Evolutionary conservation across 2,113 vertebrate species (phyloP), one percentile per base, ranked within the genome.

Genomic region (Lota lota): DNA sequence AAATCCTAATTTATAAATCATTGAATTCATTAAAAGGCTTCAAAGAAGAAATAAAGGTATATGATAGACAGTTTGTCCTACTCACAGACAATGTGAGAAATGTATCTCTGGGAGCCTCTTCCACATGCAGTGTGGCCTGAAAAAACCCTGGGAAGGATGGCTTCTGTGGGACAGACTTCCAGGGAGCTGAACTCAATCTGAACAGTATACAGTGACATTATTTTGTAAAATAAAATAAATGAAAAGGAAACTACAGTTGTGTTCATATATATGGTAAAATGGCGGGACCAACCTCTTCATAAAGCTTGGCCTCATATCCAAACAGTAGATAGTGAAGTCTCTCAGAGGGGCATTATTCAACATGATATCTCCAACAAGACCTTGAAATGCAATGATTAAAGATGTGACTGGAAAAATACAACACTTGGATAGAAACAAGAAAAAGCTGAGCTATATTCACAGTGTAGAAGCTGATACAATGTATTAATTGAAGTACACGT

Each of bases 41-140:
- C 40, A 47, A 12, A 47, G 10, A 47, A 14, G 12, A 47, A 47
- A 47, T 47, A 10, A 47, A 47, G 40, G 40, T 47, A 2, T 47
- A 47, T 47, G 40, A 33, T 33, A 33, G 28, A 14, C 40, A 47
- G 10, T 1, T 15, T 22, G 15, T 19, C 33, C 14, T 61, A 70
- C 77, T 81, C 16, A 94, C 96, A 91, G 92, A 90, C 1, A 96
- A 90, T 76, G 88, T 95, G 75, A 98, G 5, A 81, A 95, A 97
- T 8, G 94, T 97, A 83, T 98, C 96, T 64, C 70, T 89, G 0
- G 94, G 93, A 73, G 89, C 62, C 1, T 85, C 81, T 5, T 88
- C 84, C 51, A 95, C 85, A 28, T 79, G 50, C 50, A 96, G 84
- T 63, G 33, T 81, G 2, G 93, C 92, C 0, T 92, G 85, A 80